These are phyloP conservation scores for Camponotus pennsylvanicus DNA, from an alignment of 1,140 invertebrate species.

Conservation along the genomic window DNA sequence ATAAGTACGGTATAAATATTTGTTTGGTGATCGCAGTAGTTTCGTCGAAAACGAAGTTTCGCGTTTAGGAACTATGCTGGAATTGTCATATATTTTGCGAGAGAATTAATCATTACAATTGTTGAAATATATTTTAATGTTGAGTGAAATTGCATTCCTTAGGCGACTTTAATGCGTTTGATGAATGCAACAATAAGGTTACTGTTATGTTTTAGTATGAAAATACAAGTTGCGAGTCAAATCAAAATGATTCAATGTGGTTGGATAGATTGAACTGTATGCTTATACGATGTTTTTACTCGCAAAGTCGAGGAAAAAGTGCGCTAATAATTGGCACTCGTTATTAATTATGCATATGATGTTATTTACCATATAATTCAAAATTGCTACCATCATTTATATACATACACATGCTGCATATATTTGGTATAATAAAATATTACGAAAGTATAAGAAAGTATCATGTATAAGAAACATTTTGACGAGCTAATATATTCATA, in stretches of 20 bases:
- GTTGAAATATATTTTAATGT: neutral
- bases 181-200: neutral
- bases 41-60: constrained; percentile 38
- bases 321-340: constrained; percentile 41
- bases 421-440: neutral
- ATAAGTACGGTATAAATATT: constrained; percentile 53
- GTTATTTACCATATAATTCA: constrained; percentile 21
- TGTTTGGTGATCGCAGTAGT: constrained; percentile 5
- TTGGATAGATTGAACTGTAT: constrained; percentile 9
- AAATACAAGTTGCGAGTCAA: constrained; percentile 15
- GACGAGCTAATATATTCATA: neutral
- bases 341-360: constrained; percentile 1
- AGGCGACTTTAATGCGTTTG: constrained; percentile 30
- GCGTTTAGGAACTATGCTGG: constrained; percentile 68
- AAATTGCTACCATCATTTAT: constrained; percentile 14
- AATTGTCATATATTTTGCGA: constrained; percentile 17
- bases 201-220: constrained; percentile 2
- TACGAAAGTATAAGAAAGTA: neutral
- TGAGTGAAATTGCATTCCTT: neutral
- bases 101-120: neutral
- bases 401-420: neutral
- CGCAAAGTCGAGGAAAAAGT: neutral
- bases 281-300: constrained; percentile 2
- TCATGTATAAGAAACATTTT: neutral
- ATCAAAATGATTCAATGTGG: neutral